Conservation (phyloP, 2,113 vertebrate genomes). For the Rhabdomys dilectus region DNA sequence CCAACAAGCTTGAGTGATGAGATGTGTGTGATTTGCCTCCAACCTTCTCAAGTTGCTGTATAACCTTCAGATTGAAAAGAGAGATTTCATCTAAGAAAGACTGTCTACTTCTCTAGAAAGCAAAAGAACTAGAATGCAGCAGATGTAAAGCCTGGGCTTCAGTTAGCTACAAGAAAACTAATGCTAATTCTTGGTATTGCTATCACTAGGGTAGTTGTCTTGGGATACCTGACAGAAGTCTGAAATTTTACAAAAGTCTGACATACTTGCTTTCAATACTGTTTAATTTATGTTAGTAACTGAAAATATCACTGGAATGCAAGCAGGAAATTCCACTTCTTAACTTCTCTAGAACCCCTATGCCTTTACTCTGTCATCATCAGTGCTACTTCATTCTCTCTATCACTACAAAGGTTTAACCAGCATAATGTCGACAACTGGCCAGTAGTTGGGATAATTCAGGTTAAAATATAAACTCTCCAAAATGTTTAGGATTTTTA, state of each 20-base stretch:
- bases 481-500: slow-evolving; percentile 25
- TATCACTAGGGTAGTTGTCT: background rate
- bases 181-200: background rate
- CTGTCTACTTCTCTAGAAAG: background rate
- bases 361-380: background rate
- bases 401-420: background rate
- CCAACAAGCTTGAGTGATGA: background rate
- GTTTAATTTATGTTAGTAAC: background rate
- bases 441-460: background rate
- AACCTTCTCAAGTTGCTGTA: background rate
- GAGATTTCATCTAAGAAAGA: slow-evolving; percentile 44
- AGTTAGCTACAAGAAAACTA: background rate
- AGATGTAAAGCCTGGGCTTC: background rate
- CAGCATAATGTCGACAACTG: background rate
- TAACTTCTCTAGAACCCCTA: background rate
- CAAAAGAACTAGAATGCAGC: background rate
- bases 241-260: background rate
- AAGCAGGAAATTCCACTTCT: background rate
- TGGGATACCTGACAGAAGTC: background rate
- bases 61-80: slow-evolving; percentile 25
- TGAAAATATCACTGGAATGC: background rate
- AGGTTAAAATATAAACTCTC: slow-evolving; percentile 16
- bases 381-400: background rate
- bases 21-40: background rate
- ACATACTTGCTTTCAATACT: background rate